These are phyloP conservation scores for Ianthella basta DNA, from an alignment of 37 sponge, comb jelly and placozoan species.

Conservation along the genomic window DNA sequence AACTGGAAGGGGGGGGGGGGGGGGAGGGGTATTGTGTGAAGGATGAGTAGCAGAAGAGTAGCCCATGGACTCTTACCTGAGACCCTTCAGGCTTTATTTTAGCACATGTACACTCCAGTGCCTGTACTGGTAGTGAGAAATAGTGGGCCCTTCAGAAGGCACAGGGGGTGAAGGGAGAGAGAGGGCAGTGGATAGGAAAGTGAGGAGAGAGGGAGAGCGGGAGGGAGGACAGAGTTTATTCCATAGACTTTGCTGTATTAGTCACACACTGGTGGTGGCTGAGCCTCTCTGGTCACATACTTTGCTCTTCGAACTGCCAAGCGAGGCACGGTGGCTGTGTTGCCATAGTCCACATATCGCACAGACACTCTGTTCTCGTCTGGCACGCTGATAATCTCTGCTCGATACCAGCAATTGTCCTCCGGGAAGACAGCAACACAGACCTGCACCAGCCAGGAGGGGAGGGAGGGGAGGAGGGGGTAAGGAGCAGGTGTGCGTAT, in stretches of 20 bases:
- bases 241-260: neutral
- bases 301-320: neutral
- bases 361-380: neutral
- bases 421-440: slow-evolving; percentile 12
- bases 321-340: neutral
- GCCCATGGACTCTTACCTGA: slow-evolving; percentile 5
- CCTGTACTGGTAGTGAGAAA: neutral
- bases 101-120: neutral
- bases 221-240: neutral
- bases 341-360: slow-evolving; percentile 20
- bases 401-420: slow-evolving; percentile 16
- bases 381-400: neutral
- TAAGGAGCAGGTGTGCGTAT: neutral
- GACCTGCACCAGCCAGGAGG: slow-evolving; percentile 18
- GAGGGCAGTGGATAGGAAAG: neutral
- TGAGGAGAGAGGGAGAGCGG: neutral
- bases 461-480: neutral
- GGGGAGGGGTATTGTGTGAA: neutral
- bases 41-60: neutral
- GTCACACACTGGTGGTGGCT: too few species aligned
- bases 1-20: neutral
- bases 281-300: neutral
- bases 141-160: slow-evolving; percentile 1
- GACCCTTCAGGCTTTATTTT: slow-evolving; percentile 19
- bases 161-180: neutral